These are phyloP conservation scores for Drosophila hamatofila DNA, from an alignment of 2,888 invertebrate genomes.

Conservation along the genomic window DNA sequence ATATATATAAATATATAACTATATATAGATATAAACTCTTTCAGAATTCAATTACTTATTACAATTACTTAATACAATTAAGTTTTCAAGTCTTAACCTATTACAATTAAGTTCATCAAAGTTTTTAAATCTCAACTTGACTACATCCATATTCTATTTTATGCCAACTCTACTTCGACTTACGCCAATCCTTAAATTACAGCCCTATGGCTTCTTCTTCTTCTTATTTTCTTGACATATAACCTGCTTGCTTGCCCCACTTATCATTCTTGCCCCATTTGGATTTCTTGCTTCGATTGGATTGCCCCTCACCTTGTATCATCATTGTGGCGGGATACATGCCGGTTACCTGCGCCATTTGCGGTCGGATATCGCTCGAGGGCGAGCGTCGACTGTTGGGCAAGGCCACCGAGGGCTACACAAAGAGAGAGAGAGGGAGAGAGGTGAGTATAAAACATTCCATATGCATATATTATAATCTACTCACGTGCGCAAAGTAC, in stretches of 20 bases:
- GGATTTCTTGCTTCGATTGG: neutral
- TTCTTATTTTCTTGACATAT: neutral
- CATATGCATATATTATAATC: neutral
- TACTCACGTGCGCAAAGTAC: conserved; percentile 85
- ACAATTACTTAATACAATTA: neutral
- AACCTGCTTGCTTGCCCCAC: neutral
- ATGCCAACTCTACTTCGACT: neutral
- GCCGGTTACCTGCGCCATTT: conserved; percentile 84
- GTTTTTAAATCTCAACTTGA: neutral
- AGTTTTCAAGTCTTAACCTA: neutral
- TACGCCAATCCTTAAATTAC: neutral
- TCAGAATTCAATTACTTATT: neutral
- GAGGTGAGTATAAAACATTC: neutral
- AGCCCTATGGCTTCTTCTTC: neutral
- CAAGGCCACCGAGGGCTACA: conserved; percentile 84
- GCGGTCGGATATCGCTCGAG: conserved; percentile 84
- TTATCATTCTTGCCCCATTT: neutral
- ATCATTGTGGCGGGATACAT: conserved; percentile 85
- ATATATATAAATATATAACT: neutral
- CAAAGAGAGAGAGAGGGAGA: neutral
- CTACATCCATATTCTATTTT: too few relatives aligned
- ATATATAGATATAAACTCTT: neutral
- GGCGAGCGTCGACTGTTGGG: conserved; percentile 85
- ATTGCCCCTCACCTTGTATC: conserved; percentile 83
- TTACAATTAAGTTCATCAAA: neutral